These are phyloP conservation scores for Glossosoma conforme DNA, from an alignment of 1,140 invertebrate species.

Conservation along the genomic window DNA sequence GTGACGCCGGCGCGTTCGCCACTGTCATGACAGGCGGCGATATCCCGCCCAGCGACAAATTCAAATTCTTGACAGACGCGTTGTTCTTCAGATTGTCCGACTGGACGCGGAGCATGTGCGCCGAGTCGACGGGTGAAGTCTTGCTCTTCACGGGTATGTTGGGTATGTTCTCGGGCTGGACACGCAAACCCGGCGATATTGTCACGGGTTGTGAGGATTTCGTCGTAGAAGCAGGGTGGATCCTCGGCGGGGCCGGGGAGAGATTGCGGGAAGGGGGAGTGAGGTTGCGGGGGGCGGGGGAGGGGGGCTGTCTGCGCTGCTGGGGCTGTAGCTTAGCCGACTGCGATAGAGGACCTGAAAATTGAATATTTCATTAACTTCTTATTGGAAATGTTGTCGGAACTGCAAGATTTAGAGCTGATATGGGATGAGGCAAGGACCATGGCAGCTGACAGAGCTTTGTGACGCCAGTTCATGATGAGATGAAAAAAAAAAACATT, in stretches of 20 bases:
- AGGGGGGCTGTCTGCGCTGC: conserved; percentile 23
- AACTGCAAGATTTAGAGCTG: no score
- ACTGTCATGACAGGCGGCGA: conserved; percentile 40
- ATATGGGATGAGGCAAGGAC: no score
- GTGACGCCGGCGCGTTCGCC: conserved; percentile 18
- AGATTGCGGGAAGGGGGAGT: conserved; percentile 14
- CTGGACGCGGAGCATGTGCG: conserved; percentile 2
- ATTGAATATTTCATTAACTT: background rate
- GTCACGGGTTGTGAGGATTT: background rate
- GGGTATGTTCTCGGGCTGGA: conserved; percentile 14
- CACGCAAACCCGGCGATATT: conserved; percentile 17
- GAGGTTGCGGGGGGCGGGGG: conserved; percentile 24
- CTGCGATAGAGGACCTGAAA: conserved; percentile 1
- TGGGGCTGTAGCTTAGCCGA: conserved; percentile 4
- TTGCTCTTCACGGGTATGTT: conserved; percentile 11
- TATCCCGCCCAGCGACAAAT: conserved; percentile 23
- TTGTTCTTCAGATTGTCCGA: background rate
- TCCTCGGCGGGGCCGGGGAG: conserved; percentile 3
- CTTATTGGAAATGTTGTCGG: background rate
- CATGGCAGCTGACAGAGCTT: no score
- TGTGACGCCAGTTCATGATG: conserved; percentile 1
- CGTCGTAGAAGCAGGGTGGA: conserved; percentile 2
- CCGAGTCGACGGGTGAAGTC: conserved; percentile 3
- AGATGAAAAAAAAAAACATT: background rate
- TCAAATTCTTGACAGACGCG: conserved; percentile 5